A percentile compares a stretch with the other conserved stretches of the same genome.
phyloP scores from a whole-genome alignment of 1,140 invertebrate genomes.

The Heterodera carotae region DNA sequence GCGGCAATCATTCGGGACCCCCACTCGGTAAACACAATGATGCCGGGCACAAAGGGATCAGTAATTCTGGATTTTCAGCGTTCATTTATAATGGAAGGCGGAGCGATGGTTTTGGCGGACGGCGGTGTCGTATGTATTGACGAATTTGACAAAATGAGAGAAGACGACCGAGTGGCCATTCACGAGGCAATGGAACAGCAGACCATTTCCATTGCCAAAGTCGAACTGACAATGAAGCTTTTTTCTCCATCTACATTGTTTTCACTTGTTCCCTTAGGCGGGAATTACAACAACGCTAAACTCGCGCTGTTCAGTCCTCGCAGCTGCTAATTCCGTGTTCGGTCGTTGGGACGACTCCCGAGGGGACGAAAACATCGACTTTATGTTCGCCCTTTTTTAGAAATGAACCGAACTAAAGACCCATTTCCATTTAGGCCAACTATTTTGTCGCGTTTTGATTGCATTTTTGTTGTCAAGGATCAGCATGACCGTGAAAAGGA shows the following conservation, averaged over 20 bases:
- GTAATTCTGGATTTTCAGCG: conserved; percentile 71
- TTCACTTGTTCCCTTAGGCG: conserved; percentile 67
- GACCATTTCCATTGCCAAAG: conserved; percentile 98
- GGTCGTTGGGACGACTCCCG: conserved; percentile 98
- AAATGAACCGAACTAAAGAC: background rate
- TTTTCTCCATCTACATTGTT: background rate
- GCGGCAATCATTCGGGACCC: conserved; percentile 95
- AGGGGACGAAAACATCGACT: conserved; percentile 98
- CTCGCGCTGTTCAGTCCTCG: conserved; percentile 93
- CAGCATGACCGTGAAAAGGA: conserved; percentile 86
- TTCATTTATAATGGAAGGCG: conserved; percentile 98
- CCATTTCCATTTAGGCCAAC: conserved; percentile 75
- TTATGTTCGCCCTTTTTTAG: conserved; percentile 73
- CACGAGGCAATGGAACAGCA: conserved; percentile 99
- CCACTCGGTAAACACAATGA: conserved; percentile 73
- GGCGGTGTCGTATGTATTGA: conserved; percentile 99
- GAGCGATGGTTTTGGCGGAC: conserved; percentile 98
- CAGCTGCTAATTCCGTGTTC: conserved; percentile 90
- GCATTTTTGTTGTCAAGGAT: conserved; percentile 99
- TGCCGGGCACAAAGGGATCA: background rate
- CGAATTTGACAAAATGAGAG: conserved; percentile 99
- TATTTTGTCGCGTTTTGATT: conserved; percentile 98
- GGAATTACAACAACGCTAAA: conserved; percentile 98
- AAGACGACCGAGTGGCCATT: conserved; percentile 97
- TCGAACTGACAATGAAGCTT: background rate